Evolutionary conservation across 2,797 vertebrate species (phyloP), one percentile per base, ranked within the genome.

Genomic region (Xenentodon cancila): DNA sequence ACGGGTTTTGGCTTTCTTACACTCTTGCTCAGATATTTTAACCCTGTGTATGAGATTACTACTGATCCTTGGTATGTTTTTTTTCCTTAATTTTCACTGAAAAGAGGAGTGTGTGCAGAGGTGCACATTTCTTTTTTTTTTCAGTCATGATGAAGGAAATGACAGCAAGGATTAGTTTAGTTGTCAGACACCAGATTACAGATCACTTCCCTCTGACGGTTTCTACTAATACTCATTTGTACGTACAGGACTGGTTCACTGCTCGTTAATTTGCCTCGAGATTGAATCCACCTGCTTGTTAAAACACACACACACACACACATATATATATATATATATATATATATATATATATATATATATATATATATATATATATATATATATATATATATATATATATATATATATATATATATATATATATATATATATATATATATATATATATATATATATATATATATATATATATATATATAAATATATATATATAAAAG

Each of bases 1-100:
- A 88, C 8, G 94, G 95, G 94, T 87, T 94, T 82, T 73, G 58
- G 91, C 93, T 95, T 79, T 83, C 79, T 84, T 67, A 77, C 57
- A 48, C 71, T 75, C 73, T 80, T 37, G 59, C 79, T 73, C 65
- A 53, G 72, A 72, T 8, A 9, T 61, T 57, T 81, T 77, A 80
- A 80, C 66, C 30, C 71, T 9, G 25, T 60, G 30, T 40, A 47
- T 68, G 51, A 58, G 56, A 46, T 61, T 59, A 49, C 60, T 44
- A 59, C 73, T 69, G 65, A 69, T 80, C 60, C 72, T 64, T 52
- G 13, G 45, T 11, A n/a, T 74, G n/a, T 5, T 51, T 59, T 5
- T 51, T 59, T 75, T 59, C 68, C 67, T 80, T 77, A 64, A 64
- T 79, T 68, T 53, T 65, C 42, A 53, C 79, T 75, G 69, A 50